Evolutionary conservation across 2,113 vertebrate species (phyloP), one percentile per base, ranked within the genome.

Genomic region (Rhinolophus ferrumequinum): DNA sequence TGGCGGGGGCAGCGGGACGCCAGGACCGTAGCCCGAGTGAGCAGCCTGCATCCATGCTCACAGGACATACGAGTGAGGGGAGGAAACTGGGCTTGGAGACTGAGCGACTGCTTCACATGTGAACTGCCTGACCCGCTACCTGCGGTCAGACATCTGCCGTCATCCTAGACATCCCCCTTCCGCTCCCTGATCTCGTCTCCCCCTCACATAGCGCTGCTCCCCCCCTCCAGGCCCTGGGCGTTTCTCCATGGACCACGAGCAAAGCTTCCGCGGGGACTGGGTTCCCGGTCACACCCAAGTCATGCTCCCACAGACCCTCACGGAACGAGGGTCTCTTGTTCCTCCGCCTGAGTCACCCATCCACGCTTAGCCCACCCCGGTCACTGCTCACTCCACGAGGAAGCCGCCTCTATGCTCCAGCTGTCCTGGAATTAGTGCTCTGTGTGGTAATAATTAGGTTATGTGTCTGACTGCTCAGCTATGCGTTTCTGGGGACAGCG

Each of bases 1-100:
- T 0, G 2, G 47, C 14, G 52, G 0, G 8, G n/a, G 2, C 3
- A 2, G n/a, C 3, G 0, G 35, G 21, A 1, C 5, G 0, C 30
- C 0, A 4, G 66, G 38, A 9, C 67, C 22, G 1, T 30, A 26
- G 56, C 35, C 44, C 0, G 0, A 15, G 66, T 13, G 56, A 56
- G 56, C 47, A 14, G 14, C 67, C 66, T 11, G 75, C 35, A 6
- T 50, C 47, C 15, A 0, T 0, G 50, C 2, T 21, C 67, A 41
- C 3, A 9, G 0, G 1, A 19, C 12, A 67, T 56, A 13, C 4
- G 33, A 38, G 62, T 0, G 9, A 80, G n/a, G 26, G 35, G 67
- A 54, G 15, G 60, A 35, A 10, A 33, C 0, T 2, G n/a, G 18
- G 50, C 50, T 73, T n/a, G 62, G 38, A 60, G 54, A 28, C 73